A percentile compares a stretch with the other conserved stretches of the same genome.
These are phyloP conservation scores for Cataglyphis rosenhaueri DNA, from an alignment of 2,888 invertebrate species.

Conservation along the genomic window DNA sequence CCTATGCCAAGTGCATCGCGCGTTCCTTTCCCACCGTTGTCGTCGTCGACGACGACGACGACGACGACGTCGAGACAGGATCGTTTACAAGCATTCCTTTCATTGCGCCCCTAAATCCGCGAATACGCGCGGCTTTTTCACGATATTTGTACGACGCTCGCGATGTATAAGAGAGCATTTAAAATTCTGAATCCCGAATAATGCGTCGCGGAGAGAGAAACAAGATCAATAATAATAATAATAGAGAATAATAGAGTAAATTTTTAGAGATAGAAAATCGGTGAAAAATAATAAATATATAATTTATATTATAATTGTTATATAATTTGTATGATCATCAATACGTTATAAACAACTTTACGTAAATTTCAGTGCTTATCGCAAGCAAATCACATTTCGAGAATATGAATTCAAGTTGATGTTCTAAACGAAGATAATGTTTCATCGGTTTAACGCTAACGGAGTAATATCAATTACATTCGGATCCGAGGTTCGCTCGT, in stretches of 20 bases:
- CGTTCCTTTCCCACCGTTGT: slow-evolving; percentile 2
- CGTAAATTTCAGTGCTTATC: neutral
- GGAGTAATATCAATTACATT: slow-evolving; percentile 30
- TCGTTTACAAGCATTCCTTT: slow-evolving; percentile 48
- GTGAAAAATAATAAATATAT: neutral
- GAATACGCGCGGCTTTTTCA: slow-evolving; percentile 26
- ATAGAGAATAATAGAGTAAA: neutral
- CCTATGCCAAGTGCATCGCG: slow-evolving; percentile 52
- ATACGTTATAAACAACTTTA: neutral
- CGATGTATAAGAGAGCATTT: slow-evolving; percentile 18
- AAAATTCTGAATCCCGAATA: slow-evolving; percentile 30
- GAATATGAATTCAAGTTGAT: neutral
- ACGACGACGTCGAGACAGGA: slow-evolving; percentile 38
- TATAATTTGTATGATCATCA: neutral
- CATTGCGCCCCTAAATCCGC: slow-evolving; percentile 22
- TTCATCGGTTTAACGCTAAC: slow-evolving; percentile 5
- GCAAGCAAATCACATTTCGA: neutral
- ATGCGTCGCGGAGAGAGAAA: neutral
- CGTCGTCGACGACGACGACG: neutral
- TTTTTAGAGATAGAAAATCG: neutral
- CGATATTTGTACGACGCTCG: slow-evolving; percentile 36
- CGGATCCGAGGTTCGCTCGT: slow-evolving; percentile 14
- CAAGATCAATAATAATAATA: neutral
- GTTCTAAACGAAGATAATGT: neutral
- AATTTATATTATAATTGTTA: neutral